Evolutionary conservation across 2,888 invertebrate species (phyloP), one percentile per base, ranked within the genome.

Genomic region (Hoplodrina blanda): DNA sequence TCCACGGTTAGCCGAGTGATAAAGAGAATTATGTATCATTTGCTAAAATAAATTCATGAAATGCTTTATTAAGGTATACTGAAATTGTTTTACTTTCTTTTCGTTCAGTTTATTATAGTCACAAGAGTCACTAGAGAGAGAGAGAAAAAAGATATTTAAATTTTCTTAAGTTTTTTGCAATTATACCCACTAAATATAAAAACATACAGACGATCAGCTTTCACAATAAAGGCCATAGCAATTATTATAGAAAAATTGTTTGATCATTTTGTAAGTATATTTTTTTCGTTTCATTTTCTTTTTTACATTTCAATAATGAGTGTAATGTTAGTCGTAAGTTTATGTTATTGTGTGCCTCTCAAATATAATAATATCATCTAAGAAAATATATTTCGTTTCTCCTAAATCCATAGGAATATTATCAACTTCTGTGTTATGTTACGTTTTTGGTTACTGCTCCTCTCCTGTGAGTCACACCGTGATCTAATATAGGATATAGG

Each of bases 201-300:
- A 4, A 13, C 44, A 50, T 44, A 50, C n/a, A 4, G 4, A 41
- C 33, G 13, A 50, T 75, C 50, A 17, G 11, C 41, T 62, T 53
- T 55, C 46, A 25, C 37, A 56, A 53, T 57, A 30, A 53, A 13
- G 54, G n/a, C 11, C 59, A 11, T 13, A 52, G 17, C 44, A 52
- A 75, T 69, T 69, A 75, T 17, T 17, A 4, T 1, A 49, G 13
- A 0, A 50, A 62, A 17, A 20, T 52, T 78, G 17, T 69, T 68
- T 61, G 69, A 30, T 56, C 11, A 62, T 79, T 62, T 44, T 49
- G 4, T 33, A 11, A 8, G 8, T 4, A 20, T 19, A 13, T 53
- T 53, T 11, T 0, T 62, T 17, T 15, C 8, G 15, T 62, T 33
- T 1, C 13, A 8, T 49, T n/a, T 41, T 60, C 44, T n/a, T 50